Evolutionary conservation across 2,113 vertebrate genomes (phyloP).

Genomic region (Gadus chalcogrammus): DNA sequence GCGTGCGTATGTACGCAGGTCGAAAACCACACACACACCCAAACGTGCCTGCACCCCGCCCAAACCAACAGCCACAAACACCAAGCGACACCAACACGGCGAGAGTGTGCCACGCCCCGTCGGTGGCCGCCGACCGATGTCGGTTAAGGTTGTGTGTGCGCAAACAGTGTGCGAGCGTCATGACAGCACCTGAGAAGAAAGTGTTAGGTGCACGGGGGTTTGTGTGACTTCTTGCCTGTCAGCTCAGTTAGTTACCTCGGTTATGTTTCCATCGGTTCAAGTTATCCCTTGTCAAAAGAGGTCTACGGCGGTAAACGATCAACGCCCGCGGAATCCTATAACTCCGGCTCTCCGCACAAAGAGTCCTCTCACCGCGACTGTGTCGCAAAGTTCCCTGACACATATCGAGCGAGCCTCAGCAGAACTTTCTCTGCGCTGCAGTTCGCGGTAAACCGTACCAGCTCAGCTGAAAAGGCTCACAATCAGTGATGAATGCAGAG

Average conservation of each 20-base stretch:
- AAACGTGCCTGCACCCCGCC: too few relatives aligned
- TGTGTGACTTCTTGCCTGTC: background rate
- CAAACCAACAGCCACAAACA: too few relatives aligned
- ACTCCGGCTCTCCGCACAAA: conserved; percentile 38
- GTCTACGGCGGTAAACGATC: conserved; percentile 47
- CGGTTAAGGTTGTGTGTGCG: too few relatives aligned
- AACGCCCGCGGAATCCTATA: conserved; percentile 48
- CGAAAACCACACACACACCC: too few relatives aligned
- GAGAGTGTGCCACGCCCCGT: too few relatives aligned
- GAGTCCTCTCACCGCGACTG: conserved; percentile 37
- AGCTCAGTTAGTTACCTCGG: background rate
- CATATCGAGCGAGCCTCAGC: conserved; percentile 36
- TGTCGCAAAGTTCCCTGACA: conserved; percentile 40
- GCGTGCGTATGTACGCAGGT: too few relatives aligned
- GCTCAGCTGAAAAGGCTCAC: conserved; percentile 38
- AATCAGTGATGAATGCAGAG: conserved; percentile 29
- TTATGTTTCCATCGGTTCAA: conserved; percentile 14
- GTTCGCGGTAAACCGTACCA: conserved; percentile 24
- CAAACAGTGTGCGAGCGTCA: too few relatives aligned
- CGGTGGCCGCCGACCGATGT: too few relatives aligned
- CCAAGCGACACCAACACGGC: too few relatives aligned
- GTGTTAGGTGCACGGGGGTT: background rate
- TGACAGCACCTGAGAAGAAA: too few relatives aligned
- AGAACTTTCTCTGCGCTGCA: conserved; percentile 28
- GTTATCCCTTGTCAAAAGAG: conserved; percentile 36